Evolutionary conservation across 2,113 vertebrate species (phyloP).

Genomic region (Pangasianodon gigas): DNA sequence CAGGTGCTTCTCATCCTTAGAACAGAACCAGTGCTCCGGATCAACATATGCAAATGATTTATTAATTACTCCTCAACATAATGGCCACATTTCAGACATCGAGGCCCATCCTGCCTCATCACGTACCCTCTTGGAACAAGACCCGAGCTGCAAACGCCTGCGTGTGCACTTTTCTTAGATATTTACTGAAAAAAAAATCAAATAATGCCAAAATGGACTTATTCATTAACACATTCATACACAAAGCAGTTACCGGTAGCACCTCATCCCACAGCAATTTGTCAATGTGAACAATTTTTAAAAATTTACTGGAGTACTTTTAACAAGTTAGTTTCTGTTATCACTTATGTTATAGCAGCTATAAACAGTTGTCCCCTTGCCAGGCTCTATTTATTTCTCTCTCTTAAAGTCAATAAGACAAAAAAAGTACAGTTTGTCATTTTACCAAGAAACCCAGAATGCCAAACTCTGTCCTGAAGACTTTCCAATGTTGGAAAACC

Average conservation of each 20-base stretch:
- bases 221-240: background rate
- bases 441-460: background rate
- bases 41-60: conserved; percentile 98
- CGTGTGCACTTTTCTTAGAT: conserved; percentile 71
- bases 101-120: conserved; percentile 78
- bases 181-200: conserved; percentile 57
- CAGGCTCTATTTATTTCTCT: background rate
- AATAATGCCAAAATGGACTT: background rate
- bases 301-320: background rate
- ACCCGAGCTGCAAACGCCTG: conserved; percentile 73
- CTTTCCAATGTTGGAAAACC: background rate
- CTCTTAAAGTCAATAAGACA: background rate
- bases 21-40: conserved; percentile 95
- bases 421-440: background rate
- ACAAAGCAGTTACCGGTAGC: background rate
- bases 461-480: background rate
- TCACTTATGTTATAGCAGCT: background rate
- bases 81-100: conserved; percentile 88
- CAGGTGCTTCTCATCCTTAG: conserved; percentile 94
- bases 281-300: background rate
- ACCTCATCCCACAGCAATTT: background rate
- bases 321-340: background rate
- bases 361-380: background rate
- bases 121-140: conserved; percentile 69
- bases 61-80: conserved; percentile 97